Evolutionary conservation across 2,888 invertebrate genomes (phyloP).

Genomic region (Spodoptera littoralis): DNA sequence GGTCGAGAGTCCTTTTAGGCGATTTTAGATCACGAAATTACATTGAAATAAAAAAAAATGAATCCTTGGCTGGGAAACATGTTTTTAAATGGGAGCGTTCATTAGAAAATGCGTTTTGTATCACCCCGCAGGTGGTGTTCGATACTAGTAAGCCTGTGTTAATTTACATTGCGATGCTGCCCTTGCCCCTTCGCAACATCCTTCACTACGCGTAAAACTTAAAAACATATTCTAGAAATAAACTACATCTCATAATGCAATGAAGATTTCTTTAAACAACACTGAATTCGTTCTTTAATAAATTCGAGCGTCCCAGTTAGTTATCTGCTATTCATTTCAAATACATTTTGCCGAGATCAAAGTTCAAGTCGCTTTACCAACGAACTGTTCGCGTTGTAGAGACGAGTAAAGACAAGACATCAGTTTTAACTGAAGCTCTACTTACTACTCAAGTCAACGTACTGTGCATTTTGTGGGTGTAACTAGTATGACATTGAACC

Average conservation of each 20-base stretch:
- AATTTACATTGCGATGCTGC: background rate
- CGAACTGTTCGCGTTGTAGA: slow-evolving; percentile 43
- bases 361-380: slow-evolving; percentile 61
- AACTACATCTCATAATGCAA: slow-evolving; percentile 1
- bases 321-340: slow-evolving; percentile 54
- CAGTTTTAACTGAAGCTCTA: slow-evolving; percentile 28
- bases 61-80: background rate
- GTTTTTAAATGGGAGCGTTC: slow-evolving; percentile 1
- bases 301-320: slow-evolving; percentile 46
- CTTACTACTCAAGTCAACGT: slow-evolving; percentile 66
- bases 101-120: slow-evolving; percentile 1
- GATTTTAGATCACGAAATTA: slow-evolving; percentile 45
- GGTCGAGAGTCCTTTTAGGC: slow-evolving; percentile 47
- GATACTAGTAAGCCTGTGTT: background rate
- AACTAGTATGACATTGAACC: slow-evolving; percentile 60
- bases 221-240: slow-evolving; percentile 12
- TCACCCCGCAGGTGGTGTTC: background rate
- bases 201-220: too few relatives aligned
- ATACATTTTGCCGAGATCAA: slow-evolving; percentile 58
- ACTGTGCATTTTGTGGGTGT: slow-evolving; percentile 65
- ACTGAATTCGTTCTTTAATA: slow-evolving; percentile 30
- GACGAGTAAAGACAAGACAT: slow-evolving; percentile 55
- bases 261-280: slow-evolving; percentile 23
- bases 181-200: background rate
- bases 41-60: slow-evolving; percentile 26